Percentiles rank a stretch among this genome's conserved stretches.
Evolutionary conservation across 2,888 invertebrate genomes (phyloP).

Genomic region (Keiferia lycopersicella): DNA sequence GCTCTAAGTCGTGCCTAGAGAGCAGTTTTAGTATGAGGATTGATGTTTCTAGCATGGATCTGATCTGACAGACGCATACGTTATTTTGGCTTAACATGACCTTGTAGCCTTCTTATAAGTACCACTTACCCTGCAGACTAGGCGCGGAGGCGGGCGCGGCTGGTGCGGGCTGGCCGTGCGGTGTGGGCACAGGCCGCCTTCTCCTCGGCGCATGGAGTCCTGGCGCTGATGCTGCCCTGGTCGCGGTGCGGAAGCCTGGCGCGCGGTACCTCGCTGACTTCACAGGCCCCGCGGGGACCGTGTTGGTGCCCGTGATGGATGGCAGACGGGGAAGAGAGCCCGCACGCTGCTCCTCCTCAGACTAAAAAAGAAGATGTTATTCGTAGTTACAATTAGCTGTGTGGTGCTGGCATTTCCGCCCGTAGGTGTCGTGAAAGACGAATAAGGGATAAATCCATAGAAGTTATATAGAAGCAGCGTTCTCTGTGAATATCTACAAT

Average conservation of each 20-base stretch:
- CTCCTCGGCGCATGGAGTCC: constrained; percentile 87
- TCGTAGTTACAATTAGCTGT: no score
- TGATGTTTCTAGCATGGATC: no score
- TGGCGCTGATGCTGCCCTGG: constrained; percentile 88
- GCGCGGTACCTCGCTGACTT: constrained; percentile 94
- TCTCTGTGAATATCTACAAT: no score
- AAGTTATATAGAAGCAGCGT: no score
- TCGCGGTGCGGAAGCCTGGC: constrained; percentile 89
- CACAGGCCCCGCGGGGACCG: constrained; percentile 83
- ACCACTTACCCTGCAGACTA: constrained; percentile 82
- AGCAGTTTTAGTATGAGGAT: no score
- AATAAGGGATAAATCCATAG: no score
- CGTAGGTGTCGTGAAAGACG: no score
- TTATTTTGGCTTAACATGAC: no score
- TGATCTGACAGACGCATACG: no score
- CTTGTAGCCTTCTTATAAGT: no score
- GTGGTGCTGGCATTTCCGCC: no score
- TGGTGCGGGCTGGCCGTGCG: constrained; percentile 65
- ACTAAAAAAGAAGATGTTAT: constrained; percentile 44
- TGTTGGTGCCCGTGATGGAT: constrained; percentile 66
- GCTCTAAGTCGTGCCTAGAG: no score
- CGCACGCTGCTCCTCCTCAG: constrained; percentile 83
- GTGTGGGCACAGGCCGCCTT: constrained; percentile 73
- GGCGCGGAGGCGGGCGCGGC: constrained; percentile 72
- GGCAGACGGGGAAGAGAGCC: constrained; percentile 90